These are phyloP conservation scores for Meandrusa payeni DNA, from an alignment of 2,888 invertebrate species.

Conservation along the genomic window DNA sequence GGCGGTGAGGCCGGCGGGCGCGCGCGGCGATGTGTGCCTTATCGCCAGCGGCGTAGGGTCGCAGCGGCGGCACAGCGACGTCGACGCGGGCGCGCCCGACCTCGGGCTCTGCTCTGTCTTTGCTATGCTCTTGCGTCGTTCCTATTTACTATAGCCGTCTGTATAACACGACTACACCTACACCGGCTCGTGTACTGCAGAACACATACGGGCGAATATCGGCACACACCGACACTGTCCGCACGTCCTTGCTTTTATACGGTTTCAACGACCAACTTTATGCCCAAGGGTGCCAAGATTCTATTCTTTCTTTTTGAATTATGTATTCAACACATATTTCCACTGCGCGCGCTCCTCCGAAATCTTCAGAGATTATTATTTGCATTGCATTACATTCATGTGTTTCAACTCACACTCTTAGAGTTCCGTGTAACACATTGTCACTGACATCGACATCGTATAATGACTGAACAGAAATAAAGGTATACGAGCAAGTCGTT, in stretches of 20 bases:
- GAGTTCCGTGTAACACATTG: slow-evolving; percentile 6
- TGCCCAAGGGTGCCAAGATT: slow-evolving; percentile 15
- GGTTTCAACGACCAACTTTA: slow-evolving; percentile 12
- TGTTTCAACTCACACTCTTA: slow-evolving; percentile 7
- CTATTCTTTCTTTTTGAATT: slow-evolving; percentile 13
- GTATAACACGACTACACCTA: slow-evolving; percentile 29
- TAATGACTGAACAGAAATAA: slow-evolving; percentile 1
- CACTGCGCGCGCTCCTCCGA: neutral
- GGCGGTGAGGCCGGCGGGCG: slow-evolving; percentile 72
- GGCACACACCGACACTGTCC: slow-evolving; percentile 2
- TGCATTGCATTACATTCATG: slow-evolving; percentile 6
- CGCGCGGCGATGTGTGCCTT: slow-evolving; percentile 68
- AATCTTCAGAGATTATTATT: slow-evolving; percentile 1
- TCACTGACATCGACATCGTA: neutral
- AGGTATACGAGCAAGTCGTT: slow-evolving; percentile 1
- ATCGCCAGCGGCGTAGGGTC: slow-evolving; percentile 71
- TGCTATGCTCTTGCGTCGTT: slow-evolving; percentile 73
- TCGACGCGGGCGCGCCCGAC: slow-evolving; percentile 52
- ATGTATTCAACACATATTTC: slow-evolving; percentile 6
- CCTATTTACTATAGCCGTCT: slow-evolving; percentile 38
- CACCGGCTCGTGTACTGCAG: slow-evolving; percentile 22
- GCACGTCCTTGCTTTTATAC: slow-evolving; percentile 11
- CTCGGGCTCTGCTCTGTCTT: slow-evolving; percentile 63
- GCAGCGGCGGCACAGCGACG: slow-evolving; percentile 38
- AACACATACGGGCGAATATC: slow-evolving; percentile 4